Evolutionary conservation across 2,888 invertebrate species (phyloP), one percentile per base, ranked within the genome.

Genomic region (Sisyra terminalis): DNA sequence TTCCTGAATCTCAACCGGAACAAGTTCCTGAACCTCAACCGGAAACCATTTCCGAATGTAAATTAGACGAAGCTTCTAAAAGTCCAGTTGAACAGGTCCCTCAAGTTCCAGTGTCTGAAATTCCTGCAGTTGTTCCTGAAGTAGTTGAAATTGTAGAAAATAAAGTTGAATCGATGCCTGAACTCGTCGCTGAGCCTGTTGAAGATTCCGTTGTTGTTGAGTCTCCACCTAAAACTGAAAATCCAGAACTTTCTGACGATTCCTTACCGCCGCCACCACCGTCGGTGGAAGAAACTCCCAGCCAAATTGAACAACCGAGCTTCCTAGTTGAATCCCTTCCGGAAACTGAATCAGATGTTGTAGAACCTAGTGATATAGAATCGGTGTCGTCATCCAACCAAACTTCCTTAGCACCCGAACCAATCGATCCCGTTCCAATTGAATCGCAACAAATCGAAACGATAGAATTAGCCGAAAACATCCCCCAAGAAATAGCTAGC

Each of bases 391-490:
- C 37, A 17, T 13, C 37, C 17, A 17, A 18, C 11, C 16, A 37
- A 37, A 8, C 37, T 17, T 16, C 37, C 16, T 37, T 24, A 24
- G 24, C 37, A 8, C 11, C 11, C 37, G 18, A 16, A 16, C 3
- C 16, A 11, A 37, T 11, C 37, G 18, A 35, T 35, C 35, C 37
- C 8, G 37, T 37, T 3, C 3, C 13, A 36, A n/a, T 18, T 18
- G 16, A 16, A 9, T 17, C 37, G n/a, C n/a, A n/a, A n/a, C n/a
- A n/a, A 7, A 37, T 17, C 9, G 37, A 37, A 37, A 18, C 16
- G 16, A 37, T 18, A 37, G 37, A 15, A n/a, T 17, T 37, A 9
- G 37, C 37, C 37, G 17, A 16, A 17, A 18, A 37, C n/a, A n/a
- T 18, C n/a, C 37, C 16, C 16, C 17, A 16, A 37, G 37, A 37